Percentiles rank a stretch among this genome's conserved stretches.
Conservation (phyloP, 2,113 vertebrate species). For the Haplochromis vanheusdeni region DNA sequence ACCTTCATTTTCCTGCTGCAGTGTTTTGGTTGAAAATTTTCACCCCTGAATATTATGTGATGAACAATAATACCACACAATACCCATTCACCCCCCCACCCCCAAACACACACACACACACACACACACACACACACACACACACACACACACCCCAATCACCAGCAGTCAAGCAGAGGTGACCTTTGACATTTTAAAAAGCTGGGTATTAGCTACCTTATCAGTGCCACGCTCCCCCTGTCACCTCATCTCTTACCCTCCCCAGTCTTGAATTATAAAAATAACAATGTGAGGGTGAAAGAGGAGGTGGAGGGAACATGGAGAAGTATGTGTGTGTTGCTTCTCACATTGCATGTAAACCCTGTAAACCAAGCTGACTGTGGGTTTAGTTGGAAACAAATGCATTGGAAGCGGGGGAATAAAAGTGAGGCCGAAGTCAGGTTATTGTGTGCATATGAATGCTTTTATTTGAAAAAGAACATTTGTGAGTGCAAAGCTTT, state of each 20-base stretch:
- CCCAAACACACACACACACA: no score
- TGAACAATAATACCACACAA: background rate
- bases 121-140: background rate
- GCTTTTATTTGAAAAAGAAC: background rate
- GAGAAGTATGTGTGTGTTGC: background rate
- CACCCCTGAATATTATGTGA: background rate
- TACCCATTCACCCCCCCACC: background rate
- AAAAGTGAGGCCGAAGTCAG: background rate
- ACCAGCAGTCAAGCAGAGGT: background rate
- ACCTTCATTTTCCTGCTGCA: background rate
- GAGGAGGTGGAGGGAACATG: background rate
- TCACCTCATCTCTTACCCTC: constrained; percentile 28
- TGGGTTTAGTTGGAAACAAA: constrained; percentile 42
- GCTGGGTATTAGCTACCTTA: constrained; percentile 61
- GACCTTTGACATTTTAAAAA: constrained; percentile 56
- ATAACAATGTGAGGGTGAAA: constrained; percentile 50
- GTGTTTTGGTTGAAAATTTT: background rate
- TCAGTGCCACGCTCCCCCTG: constrained; percentile 66
- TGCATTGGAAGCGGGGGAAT: background rate
- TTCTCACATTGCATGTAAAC: constrained; percentile 49
- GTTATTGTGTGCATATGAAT: background rate
- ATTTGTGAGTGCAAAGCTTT: background rate
- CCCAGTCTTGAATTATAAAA: constrained; percentile 43
- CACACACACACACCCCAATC: background rate
- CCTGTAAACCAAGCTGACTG: background rate